Conservation (phyloP, 2,888 invertebrate species). For the Trachelus troglodyta region DNA sequence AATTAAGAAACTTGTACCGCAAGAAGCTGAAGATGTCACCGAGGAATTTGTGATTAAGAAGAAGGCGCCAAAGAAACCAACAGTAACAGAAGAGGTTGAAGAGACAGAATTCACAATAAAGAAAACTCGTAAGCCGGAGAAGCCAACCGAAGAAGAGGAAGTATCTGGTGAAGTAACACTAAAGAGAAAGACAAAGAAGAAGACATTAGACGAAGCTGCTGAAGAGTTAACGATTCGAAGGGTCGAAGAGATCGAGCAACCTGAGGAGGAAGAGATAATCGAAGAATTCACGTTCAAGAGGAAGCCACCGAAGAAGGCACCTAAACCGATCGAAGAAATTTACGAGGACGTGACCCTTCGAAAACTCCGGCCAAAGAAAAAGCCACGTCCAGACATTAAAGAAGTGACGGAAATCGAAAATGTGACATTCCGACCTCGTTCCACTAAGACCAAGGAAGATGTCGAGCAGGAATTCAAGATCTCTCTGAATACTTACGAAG, state of each 20-base stretch:
- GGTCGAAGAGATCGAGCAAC: slow-evolving; percentile 32
- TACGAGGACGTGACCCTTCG: slow-evolving; percentile 79
- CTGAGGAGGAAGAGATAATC: slow-evolving; percentile 51
- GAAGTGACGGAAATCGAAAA: slow-evolving; percentile 82
- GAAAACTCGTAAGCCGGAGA: slow-evolving; percentile 46
- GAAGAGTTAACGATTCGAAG: slow-evolving; percentile 51
- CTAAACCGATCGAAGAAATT: slow-evolving; percentile 71
- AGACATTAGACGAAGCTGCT: slow-evolving; percentile 47
- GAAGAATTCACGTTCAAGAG: slow-evolving; percentile 71
- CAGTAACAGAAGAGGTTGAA: slow-evolving; percentile 35
- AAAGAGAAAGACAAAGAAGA: slow-evolving; percentile 53
- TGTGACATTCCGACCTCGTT: slow-evolving; percentile 82
- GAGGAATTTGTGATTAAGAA: slow-evolving; percentile 31
- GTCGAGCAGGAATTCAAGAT: slow-evolving; percentile 92
- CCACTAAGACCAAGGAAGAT: slow-evolving; percentile 84
- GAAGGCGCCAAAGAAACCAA: slow-evolving; percentile 36
- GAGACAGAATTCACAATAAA: slow-evolving; percentile 49
- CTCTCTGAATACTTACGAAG: slow-evolving; percentile 85
- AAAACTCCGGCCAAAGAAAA: slow-evolving; percentile 76
- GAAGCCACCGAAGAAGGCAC: slow-evolving; percentile 65
- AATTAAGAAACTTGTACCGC: slow-evolving; percentile 46
- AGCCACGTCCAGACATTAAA: slow-evolving; percentile 74
- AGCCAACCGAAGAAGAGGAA: slow-evolving; percentile 45
- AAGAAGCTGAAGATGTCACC: slow-evolving; percentile 35
- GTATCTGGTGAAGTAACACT: slow-evolving; percentile 67